Conservation (phyloP, 2,797 vertebrate genomes). For the Thalassophryne amazonica region DNA sequence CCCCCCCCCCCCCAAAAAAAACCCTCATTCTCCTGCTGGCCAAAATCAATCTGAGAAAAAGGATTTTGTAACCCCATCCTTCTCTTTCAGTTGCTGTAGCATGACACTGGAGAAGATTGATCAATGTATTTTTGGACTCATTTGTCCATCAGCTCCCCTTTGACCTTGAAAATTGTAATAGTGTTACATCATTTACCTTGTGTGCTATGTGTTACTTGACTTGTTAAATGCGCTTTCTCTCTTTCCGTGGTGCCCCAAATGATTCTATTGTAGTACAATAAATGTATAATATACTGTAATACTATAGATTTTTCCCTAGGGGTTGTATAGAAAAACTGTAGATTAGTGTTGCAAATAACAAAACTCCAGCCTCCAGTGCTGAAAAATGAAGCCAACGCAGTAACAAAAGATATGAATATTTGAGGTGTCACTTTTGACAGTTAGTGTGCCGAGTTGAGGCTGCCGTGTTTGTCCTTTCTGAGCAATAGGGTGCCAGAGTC, state of each 20-base stretch:
- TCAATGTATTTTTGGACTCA: constrained; percentile 68
- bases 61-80: constrained; percentile 68
- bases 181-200: background rate
- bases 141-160: constrained; percentile 30
- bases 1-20: too few relatives aligned
- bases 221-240: constrained; percentile 1
- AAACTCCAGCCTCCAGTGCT: too few relatives aligned
- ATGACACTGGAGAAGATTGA: constrained; percentile 74
- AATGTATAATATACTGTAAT: too few relatives aligned
- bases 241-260: background rate
- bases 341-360: too few relatives aligned
- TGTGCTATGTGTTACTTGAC: constrained; percentile 1
- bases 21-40: constrained; percentile 32
- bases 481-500: too few relatives aligned
- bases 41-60: constrained; percentile 69
- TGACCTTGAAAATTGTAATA: constrained; percentile 56
- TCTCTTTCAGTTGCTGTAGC: constrained; percentile 52
- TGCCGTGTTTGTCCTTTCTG: too few relatives aligned
- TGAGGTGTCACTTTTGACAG: constrained; percentile 5
- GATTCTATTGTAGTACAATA: too few relatives aligned
- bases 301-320: background rate
- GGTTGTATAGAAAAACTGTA: too few relatives aligned
- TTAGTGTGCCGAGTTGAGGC: too few relatives aligned
- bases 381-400: too few relatives aligned
- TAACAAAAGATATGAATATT: constrained; percentile 11